phyloP scores from a whole-genome alignment of 30 jellyfish, hydroid and myxozoan species.

The Chrysaora quinquecirrha region DNA sequence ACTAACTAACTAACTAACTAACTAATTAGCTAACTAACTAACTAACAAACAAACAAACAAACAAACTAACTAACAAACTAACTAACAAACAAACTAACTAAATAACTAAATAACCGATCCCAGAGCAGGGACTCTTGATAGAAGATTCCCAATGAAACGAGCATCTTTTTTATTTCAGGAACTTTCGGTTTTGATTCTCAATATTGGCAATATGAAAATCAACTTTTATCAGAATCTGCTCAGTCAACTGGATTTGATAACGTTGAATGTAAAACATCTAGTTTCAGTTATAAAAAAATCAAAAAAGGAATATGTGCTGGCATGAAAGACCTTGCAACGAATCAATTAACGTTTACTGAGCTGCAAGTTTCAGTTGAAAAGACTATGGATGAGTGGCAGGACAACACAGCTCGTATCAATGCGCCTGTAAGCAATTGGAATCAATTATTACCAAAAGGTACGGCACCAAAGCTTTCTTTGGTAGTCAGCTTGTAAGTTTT shows the following conservation, averaged over 20 bases:
- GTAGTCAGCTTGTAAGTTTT: no score
- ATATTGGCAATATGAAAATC: conserved; percentile 5
- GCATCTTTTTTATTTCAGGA: no score
- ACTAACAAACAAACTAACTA: no score
- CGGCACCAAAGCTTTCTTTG: no score
- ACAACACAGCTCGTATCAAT: neutral
- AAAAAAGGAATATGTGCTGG: conserved; percentile 61
- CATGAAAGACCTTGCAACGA: conserved; percentile 38
- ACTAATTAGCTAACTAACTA: no score
- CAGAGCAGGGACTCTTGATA: no score
- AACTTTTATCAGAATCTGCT: neutral
- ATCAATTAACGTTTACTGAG: conserved; percentile 11
- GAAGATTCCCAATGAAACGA: no score
- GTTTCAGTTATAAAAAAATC: neutral
- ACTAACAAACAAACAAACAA: no score
- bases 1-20: no score
- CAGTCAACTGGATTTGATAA: conserved; percentile 36
- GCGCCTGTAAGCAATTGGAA: conserved; percentile 22
- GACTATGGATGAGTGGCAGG: conserved; percentile 29
- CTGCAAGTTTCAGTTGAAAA: conserved; percentile 1
- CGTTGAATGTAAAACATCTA: conserved; percentile 29
- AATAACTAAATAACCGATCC: no score
- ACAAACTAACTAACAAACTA: no score
- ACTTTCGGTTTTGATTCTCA: neutral
- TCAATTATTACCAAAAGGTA: conserved; percentile 29